Evolutionary conservation across 2,888 invertebrate species (phyloP), one percentile per base, ranked within the genome.

Genomic region (Ceratothoa steindachneri): DNA sequence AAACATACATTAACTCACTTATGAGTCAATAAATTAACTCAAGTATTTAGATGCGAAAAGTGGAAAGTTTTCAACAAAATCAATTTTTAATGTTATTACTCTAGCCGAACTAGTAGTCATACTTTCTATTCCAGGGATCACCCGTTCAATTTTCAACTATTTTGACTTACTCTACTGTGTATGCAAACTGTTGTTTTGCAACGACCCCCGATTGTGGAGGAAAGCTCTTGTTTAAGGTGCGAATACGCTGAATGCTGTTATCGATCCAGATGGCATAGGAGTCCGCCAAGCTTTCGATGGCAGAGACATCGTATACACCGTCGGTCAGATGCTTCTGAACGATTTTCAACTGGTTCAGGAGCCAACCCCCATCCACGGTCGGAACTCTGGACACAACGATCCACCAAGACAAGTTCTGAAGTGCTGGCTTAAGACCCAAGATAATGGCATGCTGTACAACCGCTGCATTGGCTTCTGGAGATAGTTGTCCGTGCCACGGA

Each of bases 381-480:
- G 75, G n/a, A 1, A 76, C 55, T 2, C 69, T 67, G 29, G 71
- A 64, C 19, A 69, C 67, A 2, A 76, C 73, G 12, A 31, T 28
- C 75, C 75, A 76, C 75, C 75, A 73, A 7, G 75, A 73, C 19
- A 76, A 65, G 22, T 72, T 70, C 9, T 72, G 24, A n/a, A 31
- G 31, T 0, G 73, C 70, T 3, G 69, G 69, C n/a, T 30, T 55
- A 7, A 76, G 31, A 27, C 67, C 73, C 4, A 76, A 30, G 53
- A 72, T 76, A 29, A 76, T 72, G n/a, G 75, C 75, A 12, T 67
- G 68, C 66, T 76, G 75, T 24, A 69, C 73, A 22, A 76, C 27
- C 27, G 70, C 60, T 1, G 75, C 75, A 22, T 72, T 55, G 30
- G 70, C 69, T 2, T 65, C 53, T 5, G 41, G 24, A 24, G 68